Base-by-base conservation (phyloP, 1,140 invertebrate genomes). In the Trichogramma pretiosum region DNA sequence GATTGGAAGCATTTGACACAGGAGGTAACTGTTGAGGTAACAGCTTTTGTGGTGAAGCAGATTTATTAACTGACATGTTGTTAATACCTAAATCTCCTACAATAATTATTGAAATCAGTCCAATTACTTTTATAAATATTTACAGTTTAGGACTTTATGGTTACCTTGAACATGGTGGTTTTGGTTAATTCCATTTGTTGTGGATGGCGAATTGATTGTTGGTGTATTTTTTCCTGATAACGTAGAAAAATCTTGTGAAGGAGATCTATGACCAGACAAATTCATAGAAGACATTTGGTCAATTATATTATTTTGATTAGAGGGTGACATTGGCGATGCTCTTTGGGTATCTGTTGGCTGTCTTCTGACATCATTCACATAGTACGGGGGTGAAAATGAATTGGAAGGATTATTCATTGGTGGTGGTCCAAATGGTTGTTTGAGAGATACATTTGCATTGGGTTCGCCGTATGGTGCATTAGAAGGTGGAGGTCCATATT, bases 261-360 rank as follows among this genome's bases (percentile, higher is more conserved):
- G 44, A 35, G 55, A 51, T 37, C 55, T 57, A 36, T 59, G 60
- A 22, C 56, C 54, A 14, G 46, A 48, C 11, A 64, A 41, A 26
- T 55, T 40, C 51, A 64, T 57, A 34, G 56, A 58, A 14, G 60
- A 51, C 56, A 64, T 64, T 56, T 61, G 56, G 58, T 58, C 57
- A 4, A 53, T 43, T 40, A 64, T 22, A 46, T 55, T 59, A 48
- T 56, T 56, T 51, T 56, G 59, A 56, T 56, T 58, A 8, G 36
- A 14, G 30, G 56, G 53, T 26, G 48, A 34, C 38, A 37, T 35
- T 24, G 46, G 34, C 36, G 48, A 28, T 45, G 43, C 53, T 36
- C 43, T 45, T 9, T 56, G 58, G 45, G 35, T 21, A 47, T 60
- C 54, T 10, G 18, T 16, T 23, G 22, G 16, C 45, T 49, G 51